Conservation (phyloP, 2,888 invertebrate genomes). For the Caenorhabditis zanzibari region DNA sequence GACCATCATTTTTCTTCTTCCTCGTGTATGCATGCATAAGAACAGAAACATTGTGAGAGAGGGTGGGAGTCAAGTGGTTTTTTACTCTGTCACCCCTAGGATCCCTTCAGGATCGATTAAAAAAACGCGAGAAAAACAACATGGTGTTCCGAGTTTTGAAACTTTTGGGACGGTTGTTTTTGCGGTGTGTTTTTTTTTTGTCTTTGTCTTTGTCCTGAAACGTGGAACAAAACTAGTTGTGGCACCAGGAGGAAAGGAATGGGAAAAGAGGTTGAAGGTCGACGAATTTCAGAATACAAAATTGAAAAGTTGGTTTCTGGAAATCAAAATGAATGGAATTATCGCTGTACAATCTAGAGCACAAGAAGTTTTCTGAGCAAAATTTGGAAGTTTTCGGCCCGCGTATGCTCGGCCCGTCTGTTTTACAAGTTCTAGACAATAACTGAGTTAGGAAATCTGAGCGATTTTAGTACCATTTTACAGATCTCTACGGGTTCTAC, state of each 20-base stretch:
- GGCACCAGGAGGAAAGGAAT: not conserved
- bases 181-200: slow-evolving; percentile 22
- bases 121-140: slow-evolving; percentile 8
- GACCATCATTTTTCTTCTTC: slow-evolving; percentile 17
- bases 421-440: no score
- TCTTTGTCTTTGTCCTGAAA: slow-evolving; percentile 38
- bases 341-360: no score
- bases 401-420: no score
- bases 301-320: not conserved
- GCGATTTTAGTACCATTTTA: no score
- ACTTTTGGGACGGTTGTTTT: slow-evolving; percentile 56
- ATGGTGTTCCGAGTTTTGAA: slow-evolving; percentile 65
- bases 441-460: no score
- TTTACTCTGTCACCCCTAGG: slow-evolving; percentile 4
- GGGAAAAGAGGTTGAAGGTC: slow-evolving; percentile 23
- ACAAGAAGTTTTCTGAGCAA: no score
- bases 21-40: slow-evolving; percentile 7
- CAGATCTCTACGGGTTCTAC: no score
- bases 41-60: slow-evolving; percentile 12
- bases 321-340: not conserved
- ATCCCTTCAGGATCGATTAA: slow-evolving; percentile 37
- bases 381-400: no score
- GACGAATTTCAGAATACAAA: not conserved
- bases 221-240: slow-evolving; percentile 27
- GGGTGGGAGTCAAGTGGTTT: slow-evolving; percentile 49